Base-by-base conservation (phyloP, 2,113 vertebrate species). In the Merops nubicus region DNA sequence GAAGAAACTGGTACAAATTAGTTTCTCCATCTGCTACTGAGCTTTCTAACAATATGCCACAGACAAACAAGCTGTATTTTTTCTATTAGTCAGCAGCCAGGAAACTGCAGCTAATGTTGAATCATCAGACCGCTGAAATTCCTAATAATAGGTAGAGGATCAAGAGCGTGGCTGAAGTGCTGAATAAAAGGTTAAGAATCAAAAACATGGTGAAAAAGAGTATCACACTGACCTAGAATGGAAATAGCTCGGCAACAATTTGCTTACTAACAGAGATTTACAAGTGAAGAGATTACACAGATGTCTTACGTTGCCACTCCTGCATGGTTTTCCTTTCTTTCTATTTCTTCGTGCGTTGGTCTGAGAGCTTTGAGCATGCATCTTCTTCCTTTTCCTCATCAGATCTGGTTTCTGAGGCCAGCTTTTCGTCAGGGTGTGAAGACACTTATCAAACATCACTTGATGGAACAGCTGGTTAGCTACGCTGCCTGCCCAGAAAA, bases 371-470 rank as follows among this genome's bases (percentile, higher is more conserved):
- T 98, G 98, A 18, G 90, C 1, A 0, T 90, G 45, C 0, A 95
- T 95, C 79, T 99, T 99, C 93, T 99, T 99, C 78, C 99, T 99
- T 86, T 99, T 99, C 90, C 97, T 98, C 63, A 93, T 98, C 31
- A 91, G 82, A 14, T 97, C 98, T 33, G 48, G 88, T 9, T 97
- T 94, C 33, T 97, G 98, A 70, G 99, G 99, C 99, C 99, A 99
- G 95, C 98, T 98, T 81, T 99, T 99, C 64, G 96, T 98, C n/a
- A 98, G 92, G 53, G 98, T 88, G 76, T 98, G 97, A 94, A 98
- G 90, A 45, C 99, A 99, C 8, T 98, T 98, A 78, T 99, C 98
- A 96, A 99, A 98, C 90, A 99, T 97, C 89, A 99, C 98, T 22
- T 99, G 98, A 69, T 99, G 99, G 93, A 99, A 99, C 59, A 99